Evolutionary conservation across 2,888 invertebrate genomes (phyloP).

Genomic region (Monopis laevigella): DNA sequence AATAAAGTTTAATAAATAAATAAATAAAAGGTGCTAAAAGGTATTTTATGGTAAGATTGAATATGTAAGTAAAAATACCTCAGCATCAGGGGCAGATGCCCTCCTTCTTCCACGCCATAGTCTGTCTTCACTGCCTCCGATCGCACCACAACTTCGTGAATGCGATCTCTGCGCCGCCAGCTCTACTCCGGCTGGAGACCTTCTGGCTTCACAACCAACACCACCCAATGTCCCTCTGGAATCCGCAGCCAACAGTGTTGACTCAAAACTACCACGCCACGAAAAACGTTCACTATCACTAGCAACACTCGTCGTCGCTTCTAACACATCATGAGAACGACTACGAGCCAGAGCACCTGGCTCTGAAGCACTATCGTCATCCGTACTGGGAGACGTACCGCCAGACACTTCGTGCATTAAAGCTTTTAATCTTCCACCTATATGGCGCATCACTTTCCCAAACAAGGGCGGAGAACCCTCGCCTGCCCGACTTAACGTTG

Average conservation of each 20-base stretch:
- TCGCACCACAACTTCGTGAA: constrained; percentile 86
- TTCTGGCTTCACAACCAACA: constrained; percentile 79
- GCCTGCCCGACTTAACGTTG: constrained; percentile 81
- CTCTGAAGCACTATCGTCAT: constrained; percentile 78
- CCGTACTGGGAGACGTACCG: constrained; percentile 77
- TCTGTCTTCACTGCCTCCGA: constrained; percentile 75
- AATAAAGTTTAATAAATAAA: no score
- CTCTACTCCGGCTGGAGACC: constrained; percentile 85
- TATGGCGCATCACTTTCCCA: constrained; percentile 92
- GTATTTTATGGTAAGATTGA: no score
- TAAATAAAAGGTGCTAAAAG: no score
- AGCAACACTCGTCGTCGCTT: constrained; percentile 72
- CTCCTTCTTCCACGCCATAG: constrained; percentile 55
- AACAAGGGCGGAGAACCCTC: constrained; percentile 83
- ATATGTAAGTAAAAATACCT: constrained; percentile 49
- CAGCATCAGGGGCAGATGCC: constrained; percentile 58
- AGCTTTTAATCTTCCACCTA: constrained; percentile 85
- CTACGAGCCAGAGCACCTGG: constrained; percentile 77
- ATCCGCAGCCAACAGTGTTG: constrained; percentile 88
- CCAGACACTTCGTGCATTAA: constrained; percentile 93
- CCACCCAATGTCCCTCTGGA: constrained; percentile 81
- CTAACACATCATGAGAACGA: constrained; percentile 83
- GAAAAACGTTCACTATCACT: constrained; percentile 91
- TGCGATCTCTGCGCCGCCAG: constrained; percentile 82
- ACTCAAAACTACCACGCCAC: constrained; percentile 93